Evolutionary conservation across 2,888 invertebrate species (phyloP), one percentile per base, ranked within the genome.

Genomic region (Torymus texanus): DNA sequence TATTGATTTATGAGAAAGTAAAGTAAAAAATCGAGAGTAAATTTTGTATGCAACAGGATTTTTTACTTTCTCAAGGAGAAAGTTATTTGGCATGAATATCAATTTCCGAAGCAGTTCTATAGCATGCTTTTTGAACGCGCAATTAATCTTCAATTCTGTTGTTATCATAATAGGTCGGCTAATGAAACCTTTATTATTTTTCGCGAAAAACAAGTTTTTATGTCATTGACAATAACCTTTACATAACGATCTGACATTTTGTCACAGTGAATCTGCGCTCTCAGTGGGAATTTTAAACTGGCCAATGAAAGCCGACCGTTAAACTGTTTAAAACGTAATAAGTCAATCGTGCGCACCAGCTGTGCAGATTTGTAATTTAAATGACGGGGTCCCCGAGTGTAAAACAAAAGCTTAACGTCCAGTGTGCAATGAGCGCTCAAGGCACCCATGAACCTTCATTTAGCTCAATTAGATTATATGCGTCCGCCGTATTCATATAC

Each of bases 391-490:
- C 10, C 41, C 41, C 18, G 63, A 78, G 55, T 67, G 59, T 65
- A 67, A 76, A 76, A 76, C 70, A 76, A 76, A 76, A 63, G 62
- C 58, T 61, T 29, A 68, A 75, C 68, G 24, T 16, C 61, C 61
- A 50, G 24, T 61, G 61, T 63, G 58, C 76, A 70, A 76, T 58
- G 56, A 76, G 21, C 62, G 50, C 50, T 76, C 63, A 70, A 68
- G 56, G 13, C 18, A 29, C 21, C 70, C 18, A 58, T 70, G 21
- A 70, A 76, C 24, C 56, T 55, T 58, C 63, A 56, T 76, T 70
- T 51, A 66, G 41, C 29, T 61, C 61, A 56, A 61, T 75, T 75
- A 55, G 68, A 18, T 21, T 21, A 67, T 70, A 41, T 8, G 16
- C 70, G 50, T 58, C 63, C 41, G 21, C 63, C 55, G 16, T 41